Base-by-base conservation (phyloP, 2,113 vertebrate genomes). In the Stomatorhinus ivindoensis region DNA sequence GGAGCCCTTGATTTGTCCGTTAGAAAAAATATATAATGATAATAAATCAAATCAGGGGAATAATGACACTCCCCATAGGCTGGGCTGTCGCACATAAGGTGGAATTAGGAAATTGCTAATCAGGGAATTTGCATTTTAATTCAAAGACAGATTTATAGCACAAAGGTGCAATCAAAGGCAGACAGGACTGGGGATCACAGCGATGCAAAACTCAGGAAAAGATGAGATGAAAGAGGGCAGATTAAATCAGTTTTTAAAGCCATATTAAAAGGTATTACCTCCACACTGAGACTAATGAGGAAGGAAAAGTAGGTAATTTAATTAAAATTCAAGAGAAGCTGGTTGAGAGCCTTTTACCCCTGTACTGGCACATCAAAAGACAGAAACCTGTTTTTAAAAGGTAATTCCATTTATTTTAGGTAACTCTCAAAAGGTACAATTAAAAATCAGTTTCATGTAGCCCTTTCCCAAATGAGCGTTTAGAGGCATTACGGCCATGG, bases 241-340 rank as follows among this genome's bases (percentile, higher is more conserved):
- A 96, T 95, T 92, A 94, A 92, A 95, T 94, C 95, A 92, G 94
- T 94, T 94, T 93, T 96, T 94, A 95, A 96, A 95, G 95, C 94
- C 95, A 95, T 95, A 96, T 97, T 97, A 97, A 97, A 97, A 96
- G 94, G 93, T 94, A 94, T 95, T 96, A 96, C 95, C 96, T 95
- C 95, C 94, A 91, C 91, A 93, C 94, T 92, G 92, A 90, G 92
- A 93, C 94, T 96, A 96, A 95, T 95, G 94, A 97, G 95, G 94
- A 93, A 91, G 89, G 91, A 88, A 95, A 93, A 91, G 90, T 87
- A 92, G 95, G 92, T 94, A 91, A 94, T 94, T 96, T 95, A 96
- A 96, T 95, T 94, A 95, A 94, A 93, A 90, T 95, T 92, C 94
- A 91, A 86, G 31, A 93, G 92, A 93, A 85, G 90, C 90, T 92